Conservation (phyloP, 2,888 invertebrate species). For the Punctoribates punctum region DNA sequence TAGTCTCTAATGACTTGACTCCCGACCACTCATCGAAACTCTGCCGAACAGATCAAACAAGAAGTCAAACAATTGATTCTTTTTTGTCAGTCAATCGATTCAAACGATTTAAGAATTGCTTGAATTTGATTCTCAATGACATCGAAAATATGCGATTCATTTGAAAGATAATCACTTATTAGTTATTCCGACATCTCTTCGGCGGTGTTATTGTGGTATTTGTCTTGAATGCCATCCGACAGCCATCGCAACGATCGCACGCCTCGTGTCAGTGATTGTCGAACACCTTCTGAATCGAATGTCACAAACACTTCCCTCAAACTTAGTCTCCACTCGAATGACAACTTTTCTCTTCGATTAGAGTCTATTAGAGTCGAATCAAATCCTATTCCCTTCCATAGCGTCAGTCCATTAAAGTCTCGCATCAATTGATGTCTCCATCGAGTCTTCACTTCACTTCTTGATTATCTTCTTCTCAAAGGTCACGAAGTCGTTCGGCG, state of each 20-base stretch:
- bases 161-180: neutral
- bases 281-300: neutral
- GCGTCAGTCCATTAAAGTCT: conserved; percentile 10
- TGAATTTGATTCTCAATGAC: neutral
- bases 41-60: neutral
- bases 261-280: neutral
- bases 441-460: conserved; percentile 24
- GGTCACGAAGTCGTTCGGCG: conserved; percentile 29
- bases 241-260: conserved; percentile 2
- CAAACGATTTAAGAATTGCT: neutral
- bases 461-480: conserved; percentile 11
- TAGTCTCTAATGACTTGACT: conserved; percentile 5
- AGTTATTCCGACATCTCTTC: neutral
- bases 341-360: conserved; percentile 27
- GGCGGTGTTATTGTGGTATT: neutral
- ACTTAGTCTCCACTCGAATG: neutral
- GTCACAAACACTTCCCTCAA: conserved; percentile 8
- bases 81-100: no score
- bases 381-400: conserved; percentile 4
- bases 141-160: conserved; percentile 10
- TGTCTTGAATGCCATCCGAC: conserved; percentile 20
- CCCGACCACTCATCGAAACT: neutral
- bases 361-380: conserved; percentile 9
- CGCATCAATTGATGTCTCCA: conserved; percentile 12
- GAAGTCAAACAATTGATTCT: no score